These are phyloP conservation scores for Brachionus calyciflorus DNA, from an alignment of 1,140 invertebrate genomes.

Conservation along the genomic window DNA sequence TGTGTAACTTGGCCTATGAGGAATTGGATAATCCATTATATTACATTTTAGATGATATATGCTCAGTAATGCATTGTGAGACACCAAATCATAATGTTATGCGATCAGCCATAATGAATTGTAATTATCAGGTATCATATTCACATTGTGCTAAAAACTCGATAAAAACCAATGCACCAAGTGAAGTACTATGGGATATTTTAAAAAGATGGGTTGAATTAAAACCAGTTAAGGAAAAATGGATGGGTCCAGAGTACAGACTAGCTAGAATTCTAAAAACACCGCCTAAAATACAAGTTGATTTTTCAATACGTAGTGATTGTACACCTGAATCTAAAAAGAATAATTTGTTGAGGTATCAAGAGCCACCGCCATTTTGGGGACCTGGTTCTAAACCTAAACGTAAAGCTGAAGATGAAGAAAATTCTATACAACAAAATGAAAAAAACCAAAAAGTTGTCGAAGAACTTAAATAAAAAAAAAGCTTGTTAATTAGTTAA, in stretches of 20 bases:
- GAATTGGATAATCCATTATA: slow-evolving; percentile 80
- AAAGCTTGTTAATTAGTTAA: no score
- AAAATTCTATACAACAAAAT: not conserved
- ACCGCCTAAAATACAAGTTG: slow-evolving; percentile 16
- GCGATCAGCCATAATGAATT: slow-evolving; percentile 88
- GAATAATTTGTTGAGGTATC: slow-evolving; percentile 33
- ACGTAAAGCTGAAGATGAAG: not conserved
- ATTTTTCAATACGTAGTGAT: slow-evolving; percentile 10
- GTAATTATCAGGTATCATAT: slow-evolving; percentile 83
- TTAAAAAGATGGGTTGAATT: slow-evolving; percentile 33
- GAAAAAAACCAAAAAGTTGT: slow-evolving; percentile 8
- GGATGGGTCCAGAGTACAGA: slow-evolving; percentile 19
- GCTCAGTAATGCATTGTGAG: slow-evolving; percentile 66
- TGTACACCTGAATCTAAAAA: slow-evolving; percentile 17
- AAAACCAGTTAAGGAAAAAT: slow-evolving; percentile 33
- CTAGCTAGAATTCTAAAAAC: slow-evolving; percentile 2
- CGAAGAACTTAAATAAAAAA: slow-evolving; percentile 8
- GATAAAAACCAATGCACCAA: slow-evolving; percentile 88
- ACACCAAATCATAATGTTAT: slow-evolving; percentile 63
- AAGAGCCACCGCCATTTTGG: slow-evolving; percentile 41
- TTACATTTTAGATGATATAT: slow-evolving; percentile 71
- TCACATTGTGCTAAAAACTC: slow-evolving; percentile 84
- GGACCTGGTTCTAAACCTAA: slow-evolving; percentile 27
- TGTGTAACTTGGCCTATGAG: slow-evolving; percentile 64
- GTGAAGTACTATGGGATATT: slow-evolving; percentile 75